phyloP scores from a whole-genome alignment of 2,888 invertebrate species.

The Platerodrilus igneus region DNA sequence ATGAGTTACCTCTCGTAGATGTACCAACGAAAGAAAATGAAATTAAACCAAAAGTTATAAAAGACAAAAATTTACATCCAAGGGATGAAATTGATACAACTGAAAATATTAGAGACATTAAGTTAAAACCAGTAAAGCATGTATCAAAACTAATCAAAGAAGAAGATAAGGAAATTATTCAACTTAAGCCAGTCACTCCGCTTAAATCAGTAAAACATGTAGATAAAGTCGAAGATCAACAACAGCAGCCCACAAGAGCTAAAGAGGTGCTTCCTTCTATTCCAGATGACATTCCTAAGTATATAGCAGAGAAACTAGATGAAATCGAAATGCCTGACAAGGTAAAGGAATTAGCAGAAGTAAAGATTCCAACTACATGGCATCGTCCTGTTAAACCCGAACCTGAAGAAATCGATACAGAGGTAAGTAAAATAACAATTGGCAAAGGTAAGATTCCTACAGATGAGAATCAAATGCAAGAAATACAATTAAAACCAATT shows the following conservation, averaged over 20 bases:
- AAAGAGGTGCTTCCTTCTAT: conserved; percentile 25
- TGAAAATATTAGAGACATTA: conserved; percentile 31
- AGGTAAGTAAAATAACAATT: conserved; percentile 37
- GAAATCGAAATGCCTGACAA: conserved; percentile 28
- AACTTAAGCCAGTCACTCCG: conserved; percentile 39
- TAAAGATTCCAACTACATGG: conserved; percentile 39
- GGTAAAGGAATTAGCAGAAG: conserved; percentile 35
- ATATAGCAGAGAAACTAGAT: conserved; percentile 38
- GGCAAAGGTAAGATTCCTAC: conserved; percentile 44
- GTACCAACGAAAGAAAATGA: no score
- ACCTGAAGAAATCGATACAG: conserved; percentile 36
- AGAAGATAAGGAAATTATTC: conserved; percentile 38
- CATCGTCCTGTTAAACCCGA: conserved; percentile 44
- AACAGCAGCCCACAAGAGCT: conserved; percentile 17
- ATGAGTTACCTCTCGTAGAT: no score
- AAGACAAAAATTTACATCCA: no score
- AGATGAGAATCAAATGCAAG: conserved; percentile 38
- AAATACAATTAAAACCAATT: conserved; percentile 42
- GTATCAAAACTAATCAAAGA: conserved; percentile 28
- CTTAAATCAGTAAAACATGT: conserved; percentile 32
- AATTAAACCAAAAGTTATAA: no score
- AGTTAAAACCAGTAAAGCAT: conserved; percentile 33
- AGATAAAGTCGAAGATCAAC: no score
- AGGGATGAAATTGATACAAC: no score
- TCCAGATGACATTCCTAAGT: conserved; percentile 35